phyloP scores from a whole-genome alignment of 2,797 vertebrate genomes.

The Premnoplex brunnescens region DNA sequence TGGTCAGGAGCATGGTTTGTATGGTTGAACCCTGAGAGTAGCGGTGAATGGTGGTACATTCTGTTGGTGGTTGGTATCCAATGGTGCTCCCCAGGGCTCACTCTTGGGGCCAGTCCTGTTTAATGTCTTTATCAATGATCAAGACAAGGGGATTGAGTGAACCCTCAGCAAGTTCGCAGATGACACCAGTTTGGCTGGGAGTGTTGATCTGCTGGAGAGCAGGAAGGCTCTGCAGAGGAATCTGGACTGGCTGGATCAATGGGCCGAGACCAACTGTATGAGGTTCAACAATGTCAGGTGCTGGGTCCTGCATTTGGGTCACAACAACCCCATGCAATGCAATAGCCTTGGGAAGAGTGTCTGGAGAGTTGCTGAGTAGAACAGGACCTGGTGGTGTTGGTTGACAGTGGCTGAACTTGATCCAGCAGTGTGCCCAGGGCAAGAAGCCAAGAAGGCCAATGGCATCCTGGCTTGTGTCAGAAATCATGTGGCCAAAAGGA shows the following conservation, averaged over 20 bases:
- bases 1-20: not conserved
- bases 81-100: not conserved
- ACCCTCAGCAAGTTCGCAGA: not conserved
- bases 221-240: not conserved
- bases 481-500: not conserved
- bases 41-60: not conserved
- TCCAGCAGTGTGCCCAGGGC: not conserved
- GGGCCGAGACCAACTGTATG: not conserved
- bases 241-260: not conserved
- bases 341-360: not conserved
- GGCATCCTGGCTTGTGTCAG: not conserved
- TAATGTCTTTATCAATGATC: not conserved
- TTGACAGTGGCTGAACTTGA: not conserved
- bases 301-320: not conserved
- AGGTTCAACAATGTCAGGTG: not conserved
- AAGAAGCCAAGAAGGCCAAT: not conserved
- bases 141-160: not conserved
- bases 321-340: not conserved
- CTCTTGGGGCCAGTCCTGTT: not conserved
- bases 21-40: not conserved
- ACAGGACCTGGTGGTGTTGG: not conserved
- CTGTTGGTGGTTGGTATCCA: not conserved
- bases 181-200: not conserved
- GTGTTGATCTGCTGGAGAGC: not conserved
- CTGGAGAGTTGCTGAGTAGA: not conserved